phyloP scores from a whole-genome alignment of 2,113 vertebrate species.

The Serilophus lunatus region DNA sequence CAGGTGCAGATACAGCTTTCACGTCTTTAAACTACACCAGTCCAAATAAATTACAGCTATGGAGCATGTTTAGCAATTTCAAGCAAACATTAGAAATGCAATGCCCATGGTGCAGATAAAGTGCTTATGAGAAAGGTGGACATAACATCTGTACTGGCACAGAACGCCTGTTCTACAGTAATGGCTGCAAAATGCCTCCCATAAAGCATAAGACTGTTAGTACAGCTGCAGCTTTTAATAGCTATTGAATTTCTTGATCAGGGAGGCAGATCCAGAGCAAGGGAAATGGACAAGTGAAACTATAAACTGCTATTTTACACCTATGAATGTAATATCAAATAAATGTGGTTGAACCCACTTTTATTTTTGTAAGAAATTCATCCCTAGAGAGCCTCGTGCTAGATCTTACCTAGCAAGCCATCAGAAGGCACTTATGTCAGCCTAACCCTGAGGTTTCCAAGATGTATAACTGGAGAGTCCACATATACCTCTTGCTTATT shows the following conservation, averaged over 20 bases:
- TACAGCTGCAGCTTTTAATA: constrained; percentile 69
- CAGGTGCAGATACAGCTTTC: constrained; percentile 44
- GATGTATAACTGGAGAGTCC: background rate
- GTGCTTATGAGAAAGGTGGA: constrained; percentile 45
- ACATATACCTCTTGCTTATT: background rate
- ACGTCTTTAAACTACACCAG: constrained; percentile 32
- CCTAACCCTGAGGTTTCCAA: background rate
- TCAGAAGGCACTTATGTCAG: constrained; percentile 60
- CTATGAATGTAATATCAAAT: constrained; percentile 62
- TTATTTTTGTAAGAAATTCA: constrained; percentile 44
- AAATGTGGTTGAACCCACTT: constrained; percentile 10
- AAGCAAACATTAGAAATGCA: constrained; percentile 36
- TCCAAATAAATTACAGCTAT: constrained; percentile 47
- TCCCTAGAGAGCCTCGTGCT: background rate
- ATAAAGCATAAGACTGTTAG: constrained; percentile 47
- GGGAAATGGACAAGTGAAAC: constrained; percentile 61
- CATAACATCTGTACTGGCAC: constrained; percentile 48
- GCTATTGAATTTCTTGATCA: constrained; percentile 56
- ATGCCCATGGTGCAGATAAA: constrained; percentile 58
- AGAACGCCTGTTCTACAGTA: constrained; percentile 10
- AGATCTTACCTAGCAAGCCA: constrained; percentile 24
- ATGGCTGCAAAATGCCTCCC: constrained; percentile 58
- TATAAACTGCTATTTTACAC: constrained; percentile 65
- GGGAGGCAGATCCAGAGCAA: constrained; percentile 43
- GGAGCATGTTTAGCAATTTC: constrained; percentile 22